Evolutionary conservation across 2,113 vertebrate species (phyloP).

Genomic region (Panthera tigris): DNA sequence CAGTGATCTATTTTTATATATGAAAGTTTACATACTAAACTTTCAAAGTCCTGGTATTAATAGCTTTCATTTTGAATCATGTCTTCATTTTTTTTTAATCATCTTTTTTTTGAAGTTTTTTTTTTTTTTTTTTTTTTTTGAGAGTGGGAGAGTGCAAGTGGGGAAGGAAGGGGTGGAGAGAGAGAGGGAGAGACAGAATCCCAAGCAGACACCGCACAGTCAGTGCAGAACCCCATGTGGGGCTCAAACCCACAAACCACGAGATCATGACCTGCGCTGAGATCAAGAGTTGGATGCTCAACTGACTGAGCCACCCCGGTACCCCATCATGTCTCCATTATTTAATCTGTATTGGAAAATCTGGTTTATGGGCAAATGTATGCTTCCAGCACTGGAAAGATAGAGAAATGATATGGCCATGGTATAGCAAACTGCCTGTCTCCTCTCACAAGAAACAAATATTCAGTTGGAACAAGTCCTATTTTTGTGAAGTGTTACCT

Average conservation of each 20-base stretch:
- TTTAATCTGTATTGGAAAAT: background rate
- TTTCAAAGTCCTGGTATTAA: background rate
- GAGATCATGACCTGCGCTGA: too few species aligned
- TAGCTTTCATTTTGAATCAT: constrained; percentile 14
- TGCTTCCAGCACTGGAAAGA: background rate
- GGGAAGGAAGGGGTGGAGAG: too few species aligned
- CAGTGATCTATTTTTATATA: background rate
- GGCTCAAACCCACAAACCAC: too few species aligned
- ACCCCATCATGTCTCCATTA: background rate
- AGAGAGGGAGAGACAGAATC: too few species aligned
- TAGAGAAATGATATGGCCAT: background rate
- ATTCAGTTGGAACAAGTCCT: constrained; percentile 66
- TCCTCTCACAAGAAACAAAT: constrained; percentile 56
- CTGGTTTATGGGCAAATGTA: background rate
- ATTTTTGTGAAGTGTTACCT: constrained; percentile 54
- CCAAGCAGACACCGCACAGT: too few species aligned
- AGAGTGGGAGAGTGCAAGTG: too few species aligned
- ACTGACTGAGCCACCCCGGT: too few species aligned
- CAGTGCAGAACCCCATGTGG: too few species aligned
- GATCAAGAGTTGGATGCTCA: too few species aligned
- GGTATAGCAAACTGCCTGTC: constrained; percentile 39
- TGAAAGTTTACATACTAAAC: background rate
- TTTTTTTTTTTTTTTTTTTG: too few species aligned
- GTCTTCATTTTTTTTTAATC: too few species aligned
- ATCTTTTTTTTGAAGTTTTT: too few species aligned